A percentile compares a stretch with the other conserved stretches of the same genome.
Evolutionary conservation across 2,888 invertebrate genomes (phyloP).

Genomic region (Parasteatoda lunata): DNA sequence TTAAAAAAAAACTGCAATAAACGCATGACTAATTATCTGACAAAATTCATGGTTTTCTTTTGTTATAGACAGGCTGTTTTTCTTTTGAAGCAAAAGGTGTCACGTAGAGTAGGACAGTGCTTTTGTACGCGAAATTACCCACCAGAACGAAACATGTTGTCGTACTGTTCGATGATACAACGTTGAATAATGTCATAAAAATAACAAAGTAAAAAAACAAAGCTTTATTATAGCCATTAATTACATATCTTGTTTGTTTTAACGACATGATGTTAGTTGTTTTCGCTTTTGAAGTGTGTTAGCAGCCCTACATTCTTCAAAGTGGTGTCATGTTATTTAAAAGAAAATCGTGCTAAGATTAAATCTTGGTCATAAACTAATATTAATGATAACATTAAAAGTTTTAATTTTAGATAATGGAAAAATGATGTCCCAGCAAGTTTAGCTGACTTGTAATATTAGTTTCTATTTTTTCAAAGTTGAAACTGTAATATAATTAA

Average conservation of each 20-base stretch:
- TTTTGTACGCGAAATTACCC: not conserved
- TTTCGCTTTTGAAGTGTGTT: not conserved
- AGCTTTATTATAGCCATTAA: not conserved
- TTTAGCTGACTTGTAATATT: no score
- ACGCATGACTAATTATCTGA: not conserved
- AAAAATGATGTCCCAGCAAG: no score
- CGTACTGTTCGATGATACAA: not conserved
- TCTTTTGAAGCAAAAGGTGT: not conserved
- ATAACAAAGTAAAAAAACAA: not conserved
- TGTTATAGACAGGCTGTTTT: not conserved
- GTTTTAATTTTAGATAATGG: no score
- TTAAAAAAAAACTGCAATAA: not conserved
- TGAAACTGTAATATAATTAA: no score
- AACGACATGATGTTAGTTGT: not conserved
- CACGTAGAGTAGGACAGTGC: not conserved
- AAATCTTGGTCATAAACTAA: no score
- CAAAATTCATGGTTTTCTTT: not conserved
- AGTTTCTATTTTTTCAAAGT: no score
- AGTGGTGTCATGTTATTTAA: not conserved
- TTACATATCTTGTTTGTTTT: not conserved
- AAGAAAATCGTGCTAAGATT: no score
- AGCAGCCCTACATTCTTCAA: not conserved
- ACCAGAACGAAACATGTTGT: not conserved
- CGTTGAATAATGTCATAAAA: not conserved
- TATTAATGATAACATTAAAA: no score